Evolutionary conservation across 2,888 invertebrate genomes (phyloP), one percentile per base, ranked within the genome.

Genomic region (Caenorhabditis sulstoni): DNA sequence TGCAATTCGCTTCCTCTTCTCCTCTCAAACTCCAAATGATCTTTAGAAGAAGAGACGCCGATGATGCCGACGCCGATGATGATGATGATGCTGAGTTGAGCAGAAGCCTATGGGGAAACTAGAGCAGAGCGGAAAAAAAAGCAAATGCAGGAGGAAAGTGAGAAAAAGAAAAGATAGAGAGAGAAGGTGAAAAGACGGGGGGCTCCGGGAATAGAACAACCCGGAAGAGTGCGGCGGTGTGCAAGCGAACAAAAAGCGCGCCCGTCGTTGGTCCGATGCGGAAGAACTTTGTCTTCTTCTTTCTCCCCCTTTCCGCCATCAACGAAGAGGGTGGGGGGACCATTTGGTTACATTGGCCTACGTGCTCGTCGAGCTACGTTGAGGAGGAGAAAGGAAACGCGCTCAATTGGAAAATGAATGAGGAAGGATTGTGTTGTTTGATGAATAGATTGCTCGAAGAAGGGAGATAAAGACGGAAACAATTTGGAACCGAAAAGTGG

Each of bases 241-340:
- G 71, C 71, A 71, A 71, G 64, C 29, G 64, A 58, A 64, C 73
- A 73, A 73, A 57, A 73, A 57, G 55, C 64, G 64, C n/a, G 47
- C 16, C 29, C 47, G 47, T 41, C 41, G 41, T 8, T 35, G 41
- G 53, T 50, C 29, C 23, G 16, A 67, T 49, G 49, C 57, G 41
- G n/a, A 58, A 67, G 45, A 52, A 57, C 47, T 47, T 47, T 47
- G 44, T 44, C 44, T 29, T 7, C 29, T 29, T 29, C 29, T 29
- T n/a, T 7, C 29, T 29, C 29, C 29, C 7, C 29, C 4, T 7
- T 5, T 7, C 41, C 41, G 7, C 41, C 14, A 29, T 11, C 45
- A 29, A 29, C n/a, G n/a, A n/a, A n/a, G n/a, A n/a, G n/a, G n/a
- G n/a, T n/a, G n/a, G n/a, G 50, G 14, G 52, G 44, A 70, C 55